Conservation (phyloP, 1,140 invertebrate species). For the Pomacea maculata region DNA sequence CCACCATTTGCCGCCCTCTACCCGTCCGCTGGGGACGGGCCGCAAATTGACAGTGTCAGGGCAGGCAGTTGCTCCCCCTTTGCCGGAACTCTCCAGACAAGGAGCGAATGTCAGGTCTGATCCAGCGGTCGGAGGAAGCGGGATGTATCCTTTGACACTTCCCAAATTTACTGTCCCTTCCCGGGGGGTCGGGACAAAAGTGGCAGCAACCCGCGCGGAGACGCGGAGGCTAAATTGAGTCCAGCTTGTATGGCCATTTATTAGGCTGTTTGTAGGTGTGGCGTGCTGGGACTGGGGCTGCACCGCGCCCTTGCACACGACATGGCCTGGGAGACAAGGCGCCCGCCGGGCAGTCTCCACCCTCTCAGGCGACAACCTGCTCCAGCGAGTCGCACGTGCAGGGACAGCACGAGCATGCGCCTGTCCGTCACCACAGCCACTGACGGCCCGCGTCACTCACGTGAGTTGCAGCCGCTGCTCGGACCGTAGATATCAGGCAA, state of each 20-base stretch:
- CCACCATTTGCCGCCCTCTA: neutral
- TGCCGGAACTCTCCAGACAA: conserved; percentile 8
- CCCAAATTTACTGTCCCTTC: conserved; percentile 16
- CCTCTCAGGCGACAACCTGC: neutral
- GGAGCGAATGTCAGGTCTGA: conserved; percentile 5
- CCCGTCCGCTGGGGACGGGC: conserved; percentile 13
- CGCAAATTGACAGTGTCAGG: conserved; percentile 28
- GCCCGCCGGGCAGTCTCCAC: neutral
- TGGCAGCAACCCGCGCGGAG: neutral
- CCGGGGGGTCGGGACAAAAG: conserved; percentile 7
- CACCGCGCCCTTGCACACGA: neutral
- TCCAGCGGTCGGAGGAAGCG: neutral
- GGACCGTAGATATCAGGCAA: too few relatives aligned
- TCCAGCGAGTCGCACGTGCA: too few relatives aligned
- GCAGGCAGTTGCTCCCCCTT: conserved; percentile 1
- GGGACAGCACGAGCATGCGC: too few relatives aligned
- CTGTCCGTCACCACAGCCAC: too few relatives aligned
- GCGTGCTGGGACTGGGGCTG: conserved; percentile 3
- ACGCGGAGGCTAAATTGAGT: neutral
- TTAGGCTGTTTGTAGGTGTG: conserved; percentile 17
- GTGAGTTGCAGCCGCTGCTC: too few relatives aligned
- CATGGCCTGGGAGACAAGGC: neutral
- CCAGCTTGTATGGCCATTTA: conserved; percentile 16
- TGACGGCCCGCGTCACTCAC: too few relatives aligned
- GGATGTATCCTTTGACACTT: conserved; percentile 21